Evolutionary conservation across 2,888 invertebrate genomes (phyloP), one percentile per base, ranked within the genome.

Genomic region (Steinernema carpocapsae): DNA sequence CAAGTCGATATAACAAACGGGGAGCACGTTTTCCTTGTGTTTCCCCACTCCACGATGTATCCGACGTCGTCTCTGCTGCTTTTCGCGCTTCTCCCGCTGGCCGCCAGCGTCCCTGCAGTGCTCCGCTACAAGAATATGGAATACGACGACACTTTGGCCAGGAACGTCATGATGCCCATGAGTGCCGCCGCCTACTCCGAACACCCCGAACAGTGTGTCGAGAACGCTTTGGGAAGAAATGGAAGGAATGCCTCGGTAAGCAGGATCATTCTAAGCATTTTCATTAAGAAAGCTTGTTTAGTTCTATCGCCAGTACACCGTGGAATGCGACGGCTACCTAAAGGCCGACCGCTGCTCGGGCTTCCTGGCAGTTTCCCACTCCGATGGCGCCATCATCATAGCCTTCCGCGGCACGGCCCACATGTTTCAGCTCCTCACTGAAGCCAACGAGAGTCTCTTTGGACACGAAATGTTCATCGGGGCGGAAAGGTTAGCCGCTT

Each of bases 401-500:
- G 72, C 78, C 37, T 80, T 78, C 74, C 74, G 81, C 22, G 81
- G 81, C 37, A 76, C 78, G 0, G 77, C 71, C 71, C 74, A 76
- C 72, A 74, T 78, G 74, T 70, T 78, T 45, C 76, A 80, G 74
- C 64, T 80, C 22, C 73, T 81, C 52, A 51, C 76, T 74, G 81
- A 81, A 59, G 78, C 77, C 51, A 59, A 76, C 26, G 77, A 77
- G 72, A 77, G 78, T 10, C 52, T 78, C 37, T 78, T 64, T 17
- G 37, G 3, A 45, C 76, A 76, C 74, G 77, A 78, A 73, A 64
- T 75, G n/a, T 81, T 80, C 80, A 64, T 78, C 32, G 80, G 80
- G 82, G 80, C n/a, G 82, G 82, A 72, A 79, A 81, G 24, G 81
- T 82, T 3, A 78, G 79, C 10, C 77, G 78, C 37, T 82, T 81